Evolutionary conservation across 2,113 vertebrate genomes (phyloP), one percentile per base, ranked within the genome.

Genomic region (Tichodroma muraria): DNA sequence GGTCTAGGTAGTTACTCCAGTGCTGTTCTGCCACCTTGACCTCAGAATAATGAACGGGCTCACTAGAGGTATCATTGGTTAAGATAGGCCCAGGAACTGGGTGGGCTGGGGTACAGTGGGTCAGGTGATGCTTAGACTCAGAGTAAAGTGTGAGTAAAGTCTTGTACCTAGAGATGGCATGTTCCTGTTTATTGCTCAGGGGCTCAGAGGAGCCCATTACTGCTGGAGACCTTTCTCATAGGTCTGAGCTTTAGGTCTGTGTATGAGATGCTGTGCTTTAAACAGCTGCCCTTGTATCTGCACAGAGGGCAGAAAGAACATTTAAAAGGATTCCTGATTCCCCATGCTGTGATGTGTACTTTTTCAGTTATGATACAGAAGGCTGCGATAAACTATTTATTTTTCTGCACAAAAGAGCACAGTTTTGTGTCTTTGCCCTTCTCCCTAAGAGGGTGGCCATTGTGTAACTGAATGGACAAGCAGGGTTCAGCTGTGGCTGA

Each of bases 291-390:
- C 15, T 23, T n/a, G 6, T 11, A 15, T 20, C 57, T 76, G 61
- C 37, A 38, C 19, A 52, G 72, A 22, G 37, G 11, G 8, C 17
- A 52, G 49, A 56, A 45, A 28, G 37, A 24, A 7, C 16, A 19
- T 37, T 40, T 40, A 13, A 71, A 71, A 37, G 24, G 11, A 25
- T 40, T 63, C 27, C 49, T 76, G 33, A 13, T 31, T 71, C 23
- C 22, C 27, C 11, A 1, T 4, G 8, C 27, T 31, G 24, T 7
- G 33, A 23, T 20, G 24, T 22, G 7, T 0, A 2, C 10, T 47
- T 47, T 33, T n/a, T 19, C 40, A 35, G 28, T 60, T 76, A 7
- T 3, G 54, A 38, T 35, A 27, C 15, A 49, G 37, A 45, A 60
- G 8, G 4, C 11, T 40, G 20, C 21, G 47, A 47, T 42, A 33